Percentiles rank a stretch among this genome's conserved stretches.
Evolutionary conservation across 64 coral and sea anemone genomes (phyloP).

Genomic region (Pachyseris speciosa): DNA sequence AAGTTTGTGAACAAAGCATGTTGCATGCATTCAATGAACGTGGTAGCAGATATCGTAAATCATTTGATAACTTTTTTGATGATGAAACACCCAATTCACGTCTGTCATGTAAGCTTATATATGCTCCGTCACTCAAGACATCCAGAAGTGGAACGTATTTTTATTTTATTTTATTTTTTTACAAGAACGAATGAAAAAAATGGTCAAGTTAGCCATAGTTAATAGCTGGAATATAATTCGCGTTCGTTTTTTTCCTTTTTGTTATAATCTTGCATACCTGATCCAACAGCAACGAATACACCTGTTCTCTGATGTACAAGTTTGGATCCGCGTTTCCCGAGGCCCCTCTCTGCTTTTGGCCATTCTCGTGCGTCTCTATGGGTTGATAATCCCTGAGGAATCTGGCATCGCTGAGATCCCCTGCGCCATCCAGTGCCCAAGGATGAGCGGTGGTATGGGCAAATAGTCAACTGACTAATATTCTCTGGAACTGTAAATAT

Average conservation of each 20-base stretch:
- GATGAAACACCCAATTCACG: too few relatives aligned
- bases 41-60: neutral
- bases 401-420: slow-evolving; percentile 49
- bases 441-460: slow-evolving; percentile 55
- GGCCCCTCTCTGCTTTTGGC: slow-evolving; percentile 37
- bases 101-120: too few relatives aligned
- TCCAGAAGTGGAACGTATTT: too few relatives aligned
- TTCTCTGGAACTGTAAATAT: slow-evolving; percentile 20
- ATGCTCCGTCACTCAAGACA: too few relatives aligned
- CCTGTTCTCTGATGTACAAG: slow-evolving; percentile 17
- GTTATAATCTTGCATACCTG: slow-evolving; percentile 44
- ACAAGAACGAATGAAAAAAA: too few relatives aligned
- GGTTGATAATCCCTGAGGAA: slow-evolving; percentile 34
- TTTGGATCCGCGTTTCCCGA: slow-evolving; percentile 28
- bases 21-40: neutral
- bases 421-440: slow-evolving; percentile 72
- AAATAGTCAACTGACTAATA: slow-evolving; percentile 31
- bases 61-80: too few relatives aligned
- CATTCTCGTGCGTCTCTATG: slow-evolving; percentile 29
- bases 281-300: slow-evolving; percentile 54
- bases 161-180: too few relatives aligned
- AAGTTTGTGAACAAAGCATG: neutral
- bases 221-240: too few relatives aligned
- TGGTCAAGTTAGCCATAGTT: too few relatives aligned
- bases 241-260: too few relatives aligned